Percentiles rank a stretch among this genome's conserved stretches.
Conservation (phyloP, 1,140 invertebrate species). For the Bombus superbus region DNA sequence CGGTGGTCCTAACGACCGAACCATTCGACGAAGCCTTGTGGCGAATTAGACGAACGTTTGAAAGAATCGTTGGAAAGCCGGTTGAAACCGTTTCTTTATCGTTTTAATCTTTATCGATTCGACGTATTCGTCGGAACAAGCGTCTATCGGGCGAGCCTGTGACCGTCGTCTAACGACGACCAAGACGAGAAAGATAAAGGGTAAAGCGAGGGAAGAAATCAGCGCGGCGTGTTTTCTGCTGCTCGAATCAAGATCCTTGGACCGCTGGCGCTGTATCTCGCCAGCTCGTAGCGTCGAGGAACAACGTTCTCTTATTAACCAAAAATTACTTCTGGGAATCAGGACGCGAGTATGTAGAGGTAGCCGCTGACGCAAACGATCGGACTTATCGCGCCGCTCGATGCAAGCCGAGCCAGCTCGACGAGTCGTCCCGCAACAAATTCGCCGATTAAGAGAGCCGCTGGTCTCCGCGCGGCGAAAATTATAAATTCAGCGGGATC, state of each 20-base stretch:
- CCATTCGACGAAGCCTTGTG: fast-evolving
- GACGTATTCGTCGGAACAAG: too few relatives aligned
- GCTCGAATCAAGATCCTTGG: not conserved
- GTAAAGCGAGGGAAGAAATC: too few relatives aligned
- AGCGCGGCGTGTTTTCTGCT: not conserved
- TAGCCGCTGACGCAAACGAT: not conserved
- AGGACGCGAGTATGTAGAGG: not conserved
- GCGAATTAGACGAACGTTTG: too few relatives aligned
- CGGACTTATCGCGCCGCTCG: constrained; percentile 2
- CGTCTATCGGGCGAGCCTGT: too few relatives aligned
- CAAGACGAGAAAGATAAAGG: too few relatives aligned
- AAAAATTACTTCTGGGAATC: constrained; percentile 26
- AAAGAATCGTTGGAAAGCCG: too few relatives aligned
- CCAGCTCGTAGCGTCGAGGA: too few relatives aligned
- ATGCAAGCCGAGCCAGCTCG: not conserved
- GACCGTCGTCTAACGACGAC: too few relatives aligned
- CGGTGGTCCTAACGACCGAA: too few relatives aligned
- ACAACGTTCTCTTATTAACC: constrained; percentile 3
- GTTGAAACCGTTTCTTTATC: too few relatives aligned
- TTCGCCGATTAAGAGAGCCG: constrained; percentile 11
- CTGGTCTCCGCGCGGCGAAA: not conserved
- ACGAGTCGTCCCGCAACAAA: constrained; percentile 14
- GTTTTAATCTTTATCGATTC: too few relatives aligned
- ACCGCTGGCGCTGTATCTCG: too few relatives aligned
- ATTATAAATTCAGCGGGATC: constrained; percentile 10